These are phyloP conservation scores for Phengaris arion DNA, from an alignment of 2,888 invertebrate genomes.

Conservation along the genomic window DNA sequence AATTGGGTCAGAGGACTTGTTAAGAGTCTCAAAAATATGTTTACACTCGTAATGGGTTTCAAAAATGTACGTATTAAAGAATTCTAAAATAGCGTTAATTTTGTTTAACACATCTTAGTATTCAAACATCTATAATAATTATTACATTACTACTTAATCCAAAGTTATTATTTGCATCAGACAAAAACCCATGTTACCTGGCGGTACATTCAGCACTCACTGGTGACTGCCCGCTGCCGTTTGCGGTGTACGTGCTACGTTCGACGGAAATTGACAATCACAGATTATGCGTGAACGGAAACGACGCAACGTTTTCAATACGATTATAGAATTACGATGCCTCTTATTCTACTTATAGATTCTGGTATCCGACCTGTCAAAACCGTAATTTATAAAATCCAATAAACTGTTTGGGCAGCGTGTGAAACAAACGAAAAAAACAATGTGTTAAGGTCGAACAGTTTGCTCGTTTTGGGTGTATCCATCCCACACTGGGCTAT, in stretches of 20 bases:
- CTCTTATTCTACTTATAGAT: constrained; percentile 43
- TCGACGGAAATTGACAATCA: constrained; percentile 50
- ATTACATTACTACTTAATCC: too few species aligned
- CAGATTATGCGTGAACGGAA: constrained; percentile 50
- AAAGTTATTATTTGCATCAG: too few species aligned
- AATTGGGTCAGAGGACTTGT: background rate
- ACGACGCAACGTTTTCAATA: constrained; percentile 45
- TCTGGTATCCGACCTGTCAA: background rate
- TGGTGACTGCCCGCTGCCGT: background rate
- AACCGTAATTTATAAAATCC: constrained; percentile 42
- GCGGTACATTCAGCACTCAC: too few species aligned
- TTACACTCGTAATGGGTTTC: background rate
- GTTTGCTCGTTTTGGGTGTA: background rate
- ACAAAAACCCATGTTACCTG: background rate
- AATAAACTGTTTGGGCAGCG: constrained; percentile 53
- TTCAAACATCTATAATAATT: background rate
- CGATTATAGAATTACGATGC: constrained; percentile 50
- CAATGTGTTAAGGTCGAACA: background rate
- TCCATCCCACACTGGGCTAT: constrained; percentile 47
- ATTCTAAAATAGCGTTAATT: background rate
- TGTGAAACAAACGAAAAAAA: too few species aligned
- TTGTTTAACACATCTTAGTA: background rate
- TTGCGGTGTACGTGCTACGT: constrained; percentile 39
- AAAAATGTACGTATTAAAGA: background rate
- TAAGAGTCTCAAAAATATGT: background rate